Base-by-base conservation (phyloP, 2,888 invertebrate species). In the Rhorus exstirpatorius region DNA sequence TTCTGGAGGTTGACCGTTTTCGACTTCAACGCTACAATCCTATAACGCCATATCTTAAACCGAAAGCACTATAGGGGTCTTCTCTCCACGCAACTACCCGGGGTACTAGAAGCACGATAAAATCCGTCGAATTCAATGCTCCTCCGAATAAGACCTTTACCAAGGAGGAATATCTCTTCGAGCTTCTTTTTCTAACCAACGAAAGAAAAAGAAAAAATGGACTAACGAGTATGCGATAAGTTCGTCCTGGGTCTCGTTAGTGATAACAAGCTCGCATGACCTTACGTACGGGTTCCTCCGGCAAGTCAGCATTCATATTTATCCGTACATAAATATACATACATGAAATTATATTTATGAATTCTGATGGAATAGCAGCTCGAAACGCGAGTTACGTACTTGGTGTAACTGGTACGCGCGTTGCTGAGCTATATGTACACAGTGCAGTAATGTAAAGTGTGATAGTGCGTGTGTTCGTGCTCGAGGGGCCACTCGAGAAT, bases 401-500 rank as follows among this genome's bases (percentile, higher is more conserved):
- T 17, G 19, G n/a, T 17, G 55, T 75, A 19, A 46, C 35, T 10
- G 31, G 24, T 31, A 26, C 17, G 19, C 19, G 17, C 14, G 70
- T 76, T 46, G 17, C 17, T 70, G 31, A 51, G 70, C 49, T 55
- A 72, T 74, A 41, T 51, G 51, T 75, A 44, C n/a, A 55, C 14
- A 31, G 21, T 3, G 63, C 19, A 44, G 63, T 65, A 67, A 74
- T 55, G 55, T 44, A 61, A 44, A 49, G 68, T 49, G 76, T 49
- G 49, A 26, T 46, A 46, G 72, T 77, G 71, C 81, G 72, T 81
- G 74, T 68, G 65, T 65, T 81, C 38, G 70, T 72, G 81, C 76
- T 55, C 77, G 60, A 77, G 81, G 74, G 74, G 78, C 74, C 74
- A 78, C 81, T 81, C 77, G 63, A 68, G 68, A 78, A 81, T 81